A percentile compares a stretch with the other conserved stretches of the same genome.
Conservation (phyloP, 2,113 vertebrate species). For the Chaetodon auriga region DNA sequence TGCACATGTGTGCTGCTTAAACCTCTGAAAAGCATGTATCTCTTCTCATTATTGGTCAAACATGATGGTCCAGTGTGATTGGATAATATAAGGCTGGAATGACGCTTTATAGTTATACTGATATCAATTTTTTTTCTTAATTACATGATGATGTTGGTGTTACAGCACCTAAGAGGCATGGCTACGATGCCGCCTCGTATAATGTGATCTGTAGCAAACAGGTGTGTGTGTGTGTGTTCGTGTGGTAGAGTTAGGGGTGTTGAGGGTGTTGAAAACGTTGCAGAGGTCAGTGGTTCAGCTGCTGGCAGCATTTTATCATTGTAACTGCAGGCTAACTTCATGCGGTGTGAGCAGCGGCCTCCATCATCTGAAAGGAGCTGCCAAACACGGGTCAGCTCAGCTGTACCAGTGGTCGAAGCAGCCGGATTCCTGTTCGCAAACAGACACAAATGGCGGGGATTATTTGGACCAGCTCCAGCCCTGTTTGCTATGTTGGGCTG, state of each 20-base stretch:
- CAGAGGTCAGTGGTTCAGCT: constrained; percentile 36
- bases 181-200: constrained; percentile 1
- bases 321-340: constrained; percentile 26
- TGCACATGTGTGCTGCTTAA: background rate
- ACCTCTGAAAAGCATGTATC: background rate
- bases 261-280: constrained; percentile 28
- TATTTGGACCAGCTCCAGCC: constrained; percentile 70
- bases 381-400: constrained; percentile 43
- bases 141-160: background rate
- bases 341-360: constrained; percentile 31
- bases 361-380: constrained; percentile 42
- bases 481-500: constrained; percentile 61
- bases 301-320: constrained; percentile 36
- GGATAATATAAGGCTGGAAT: too few relatives aligned
- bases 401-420: constrained; percentile 35
- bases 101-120: too few relatives aligned
- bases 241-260: constrained; percentile 7
- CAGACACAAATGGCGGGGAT: constrained; percentile 51
- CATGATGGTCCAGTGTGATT: too few relatives aligned
- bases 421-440: constrained; percentile 38
- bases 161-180: background rate
- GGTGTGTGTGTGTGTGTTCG: constrained; percentile 28
- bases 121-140: background rate
- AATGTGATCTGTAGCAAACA: background rate
- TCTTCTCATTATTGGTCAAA: background rate